phyloP scores from a whole-genome alignment of 1,140 invertebrate species.

The Hormaphis cornu region DNA sequence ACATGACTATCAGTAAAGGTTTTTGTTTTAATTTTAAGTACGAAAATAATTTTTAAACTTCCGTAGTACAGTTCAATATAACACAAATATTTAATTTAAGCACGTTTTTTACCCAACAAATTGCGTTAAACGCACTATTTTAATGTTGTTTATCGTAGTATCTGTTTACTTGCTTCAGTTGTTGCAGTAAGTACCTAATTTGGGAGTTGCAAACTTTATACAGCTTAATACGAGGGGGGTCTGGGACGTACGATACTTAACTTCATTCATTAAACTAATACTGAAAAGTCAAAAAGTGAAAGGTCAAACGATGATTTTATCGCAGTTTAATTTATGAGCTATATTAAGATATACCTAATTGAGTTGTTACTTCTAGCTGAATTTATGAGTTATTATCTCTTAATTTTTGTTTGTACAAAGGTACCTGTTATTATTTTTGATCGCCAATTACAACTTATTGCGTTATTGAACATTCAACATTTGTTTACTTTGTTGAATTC shows the following conservation, averaged over 20 bases:
- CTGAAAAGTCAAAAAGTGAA: conserved; percentile 8
- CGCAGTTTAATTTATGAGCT: conserved; percentile 11
- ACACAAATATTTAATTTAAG: too few relatives aligned
- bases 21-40: too few relatives aligned
- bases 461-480: too few relatives aligned
- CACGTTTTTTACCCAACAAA: too few relatives aligned
- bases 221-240: conserved; percentile 1
- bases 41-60: too few relatives aligned
- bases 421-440: too few relatives aligned
- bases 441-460: too few relatives aligned
- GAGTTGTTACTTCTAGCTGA: neutral
- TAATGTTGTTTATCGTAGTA: neutral
- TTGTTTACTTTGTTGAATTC: too few relatives aligned
- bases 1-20: too few relatives aligned
- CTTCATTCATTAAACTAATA: conserved; percentile 12
- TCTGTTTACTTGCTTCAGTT: neutral
- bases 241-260: neutral
- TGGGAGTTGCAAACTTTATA: neutral
- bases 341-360: neutral
- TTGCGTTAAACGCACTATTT: too few relatives aligned
- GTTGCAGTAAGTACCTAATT: neutral
- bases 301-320: conserved; percentile 20
- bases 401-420: too few relatives aligned
- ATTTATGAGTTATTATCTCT: neutral
- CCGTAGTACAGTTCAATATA: too few relatives aligned